A percentile compares a stretch with the other conserved stretches of the same genome.
Evolutionary conservation across 2,113 vertebrate genomes (phyloP).

Genomic region (Setophaga kirtlandii): DNA sequence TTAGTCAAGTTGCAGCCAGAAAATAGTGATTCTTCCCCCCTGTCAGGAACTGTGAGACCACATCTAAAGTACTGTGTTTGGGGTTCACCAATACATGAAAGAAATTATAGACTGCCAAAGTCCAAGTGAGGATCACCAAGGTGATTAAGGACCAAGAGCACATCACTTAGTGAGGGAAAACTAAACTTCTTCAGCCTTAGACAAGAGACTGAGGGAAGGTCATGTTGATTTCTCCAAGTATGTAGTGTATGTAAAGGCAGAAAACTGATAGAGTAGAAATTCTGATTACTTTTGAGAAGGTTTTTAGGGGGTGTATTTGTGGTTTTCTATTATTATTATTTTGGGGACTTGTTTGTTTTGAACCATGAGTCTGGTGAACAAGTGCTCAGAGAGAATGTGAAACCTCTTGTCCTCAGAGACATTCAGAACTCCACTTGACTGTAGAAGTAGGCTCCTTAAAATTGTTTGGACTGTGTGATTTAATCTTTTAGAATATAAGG

Average conservation of each 20-base stretch:
- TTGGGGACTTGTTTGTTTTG: neutral
- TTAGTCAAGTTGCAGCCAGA: neutral
- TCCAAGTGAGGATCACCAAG: neutral
- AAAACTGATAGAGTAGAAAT: neutral
- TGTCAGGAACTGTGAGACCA: neutral
- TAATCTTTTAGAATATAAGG: neutral
- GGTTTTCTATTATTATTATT: neutral
- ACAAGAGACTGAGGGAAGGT: neutral
- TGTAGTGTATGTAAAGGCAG: neutral
- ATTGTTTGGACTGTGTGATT: conserved; percentile 5
- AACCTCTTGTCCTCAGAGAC: neutral
- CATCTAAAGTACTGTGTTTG: neutral
- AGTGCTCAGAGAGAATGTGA: neutral
- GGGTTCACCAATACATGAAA: neutral
- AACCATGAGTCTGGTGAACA: neutral
- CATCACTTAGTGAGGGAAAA: neutral
- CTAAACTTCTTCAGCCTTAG: neutral
- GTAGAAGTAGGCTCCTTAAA: neutral
- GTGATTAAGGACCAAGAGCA: neutral
- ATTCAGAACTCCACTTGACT: neutral
- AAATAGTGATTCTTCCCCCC: neutral
- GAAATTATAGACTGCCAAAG: neutral
- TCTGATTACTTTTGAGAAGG: neutral
- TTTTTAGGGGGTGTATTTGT: neutral
- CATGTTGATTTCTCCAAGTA: neutral